These are phyloP conservation scores for Drosophila prolongata DNA, from an alignment of 2,888 invertebrate genomes.

Conservation along the genomic window DNA sequence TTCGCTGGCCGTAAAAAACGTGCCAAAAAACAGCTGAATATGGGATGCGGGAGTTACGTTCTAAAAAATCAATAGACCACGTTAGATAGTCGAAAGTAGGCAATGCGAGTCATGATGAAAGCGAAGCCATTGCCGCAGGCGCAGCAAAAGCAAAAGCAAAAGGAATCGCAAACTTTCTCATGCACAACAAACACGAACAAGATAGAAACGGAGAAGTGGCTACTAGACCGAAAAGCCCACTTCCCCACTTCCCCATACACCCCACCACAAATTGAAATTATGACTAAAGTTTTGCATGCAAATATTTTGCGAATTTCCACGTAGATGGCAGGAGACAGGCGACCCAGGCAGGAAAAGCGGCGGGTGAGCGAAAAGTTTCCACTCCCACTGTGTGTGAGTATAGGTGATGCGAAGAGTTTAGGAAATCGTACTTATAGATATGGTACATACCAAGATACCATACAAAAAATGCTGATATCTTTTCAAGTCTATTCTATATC, in stretches of 20 bases:
- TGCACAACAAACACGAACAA: slow-evolving; percentile 38
- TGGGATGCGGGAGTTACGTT: slow-evolving; percentile 1
- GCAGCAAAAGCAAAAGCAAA: slow-evolving; percentile 30
- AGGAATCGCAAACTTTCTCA: slow-evolving; percentile 28
- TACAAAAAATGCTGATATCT: too few species aligned
- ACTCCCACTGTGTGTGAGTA: slow-evolving; percentile 36
- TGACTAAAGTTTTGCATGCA: slow-evolving; percentile 75
- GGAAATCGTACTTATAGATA: not conserved
- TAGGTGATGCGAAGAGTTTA: not conserved
- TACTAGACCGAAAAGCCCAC: slow-evolving; percentile 29
- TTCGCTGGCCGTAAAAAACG: slow-evolving; percentile 34
- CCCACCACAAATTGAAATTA: slow-evolving; percentile 57
- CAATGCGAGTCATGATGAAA: slow-evolving; percentile 63
- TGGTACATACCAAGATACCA: too few species aligned
- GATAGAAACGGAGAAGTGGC: slow-evolving; percentile 54
- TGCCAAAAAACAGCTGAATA: slow-evolving; percentile 31
- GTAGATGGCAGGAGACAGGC: slow-evolving; percentile 37
- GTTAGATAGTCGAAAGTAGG: slow-evolving; percentile 46
- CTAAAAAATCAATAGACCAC: slow-evolving; percentile 64
- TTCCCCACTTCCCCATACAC: not conserved
- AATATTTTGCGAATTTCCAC: slow-evolving; percentile 73
- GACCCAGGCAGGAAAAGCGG: slow-evolving; percentile 29
- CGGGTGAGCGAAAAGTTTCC: slow-evolving; percentile 70
- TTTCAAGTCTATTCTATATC: too few species aligned
- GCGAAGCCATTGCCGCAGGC: slow-evolving; percentile 45